Conservation (phyloP, 2,113 vertebrate species). For the Grus americana region DNA sequence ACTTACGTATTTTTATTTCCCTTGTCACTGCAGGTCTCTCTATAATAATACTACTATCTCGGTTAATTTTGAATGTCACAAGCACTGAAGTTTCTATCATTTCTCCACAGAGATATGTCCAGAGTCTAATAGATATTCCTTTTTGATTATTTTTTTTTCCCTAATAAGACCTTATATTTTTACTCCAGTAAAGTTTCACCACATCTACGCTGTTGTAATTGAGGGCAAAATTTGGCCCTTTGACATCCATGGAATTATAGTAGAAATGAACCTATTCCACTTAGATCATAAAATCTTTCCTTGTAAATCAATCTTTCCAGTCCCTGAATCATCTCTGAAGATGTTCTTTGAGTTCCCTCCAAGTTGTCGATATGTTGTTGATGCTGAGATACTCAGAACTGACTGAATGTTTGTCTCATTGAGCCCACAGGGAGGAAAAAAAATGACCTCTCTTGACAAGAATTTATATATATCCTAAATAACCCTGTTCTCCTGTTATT, state of each 20-base stretch:
- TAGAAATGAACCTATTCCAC: constrained; percentile 44
- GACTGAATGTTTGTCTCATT: constrained; percentile 66
- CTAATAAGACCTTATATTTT: not conserved
- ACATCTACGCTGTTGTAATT: not conserved
- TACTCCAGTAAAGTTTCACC: not conserved
- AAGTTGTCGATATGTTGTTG: constrained; percentile 72
- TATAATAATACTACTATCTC: constrained; percentile 8
- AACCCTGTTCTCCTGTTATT: constrained; percentile 48
- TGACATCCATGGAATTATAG: constrained; percentile 47
- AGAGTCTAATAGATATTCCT: not conserved
- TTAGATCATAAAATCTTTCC: constrained; percentile 68
- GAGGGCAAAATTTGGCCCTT: constrained; percentile 48
- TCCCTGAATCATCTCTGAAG: constrained; percentile 68
- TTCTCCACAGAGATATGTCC: not conserved
- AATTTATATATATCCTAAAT: constrained; percentile 62
- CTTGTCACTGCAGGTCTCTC: constrained; percentile 23
- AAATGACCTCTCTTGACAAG: constrained; percentile 50
- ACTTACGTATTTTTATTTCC: constrained; percentile 44
- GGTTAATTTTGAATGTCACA: constrained; percentile 31
- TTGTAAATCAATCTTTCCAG: constrained; percentile 70
- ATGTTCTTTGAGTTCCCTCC: constrained; percentile 71
- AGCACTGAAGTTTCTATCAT: not conserved
- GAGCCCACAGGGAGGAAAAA: constrained; percentile 29
- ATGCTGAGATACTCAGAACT: constrained; percentile 65
- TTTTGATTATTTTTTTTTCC: not conserved